Percentiles rank a stretch among this genome's conserved stretches.
Conservation (phyloP, 92 coral and sea anemone genomes). For the Plumapathes pennacea region DNA sequence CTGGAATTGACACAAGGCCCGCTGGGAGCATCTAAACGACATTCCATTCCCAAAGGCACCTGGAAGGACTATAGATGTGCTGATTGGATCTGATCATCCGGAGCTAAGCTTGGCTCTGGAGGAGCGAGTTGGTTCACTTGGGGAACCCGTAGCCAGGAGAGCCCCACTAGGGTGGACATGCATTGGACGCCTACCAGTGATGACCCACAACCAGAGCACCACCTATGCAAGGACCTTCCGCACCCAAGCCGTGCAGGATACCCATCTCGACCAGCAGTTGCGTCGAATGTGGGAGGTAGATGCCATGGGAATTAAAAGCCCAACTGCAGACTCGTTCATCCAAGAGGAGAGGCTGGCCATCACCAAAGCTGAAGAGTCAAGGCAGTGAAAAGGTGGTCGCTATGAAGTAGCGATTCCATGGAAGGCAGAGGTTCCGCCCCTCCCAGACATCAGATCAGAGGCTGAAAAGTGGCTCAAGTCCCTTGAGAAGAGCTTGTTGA, state of each 20-base stretch:
- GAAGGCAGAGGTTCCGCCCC: conserved; percentile 12
- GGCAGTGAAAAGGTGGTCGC: background rate
- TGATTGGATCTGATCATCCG: conserved; percentile 29
- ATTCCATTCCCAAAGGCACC: conserved; percentile 19
- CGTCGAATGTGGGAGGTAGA: conserved; percentile 20
- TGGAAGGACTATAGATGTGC: conserved; percentile 11
- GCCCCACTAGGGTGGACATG: conserved; percentile 39
- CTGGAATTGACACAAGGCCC: conserved; percentile 13
- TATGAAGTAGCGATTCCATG: conserved; percentile 1
- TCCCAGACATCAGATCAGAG: background rate
- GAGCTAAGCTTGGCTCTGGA: conserved; percentile 20
- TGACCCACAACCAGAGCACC: background rate
- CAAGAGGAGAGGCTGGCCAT: conserved; percentile 8
- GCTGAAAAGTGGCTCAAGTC: conserved; percentile 10
- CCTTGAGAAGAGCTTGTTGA: conserved; percentile 11
- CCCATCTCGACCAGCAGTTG: conserved; percentile 1
- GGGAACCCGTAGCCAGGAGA: conserved; percentile 20
- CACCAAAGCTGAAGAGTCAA: conserved; percentile 3
- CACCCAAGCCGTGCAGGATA: conserved; percentile 1
- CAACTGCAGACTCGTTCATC: background rate
- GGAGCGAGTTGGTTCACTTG: conserved; percentile 26
- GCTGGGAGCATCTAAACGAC: conserved; percentile 20
- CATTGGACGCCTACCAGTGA: conserved; percentile 22
- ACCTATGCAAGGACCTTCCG: conserved; percentile 11
- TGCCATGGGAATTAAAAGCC: background rate